Base-by-base conservation (phyloP, 2,888 invertebrate genomes). In the Mimumesa dahlbomi region DNA sequence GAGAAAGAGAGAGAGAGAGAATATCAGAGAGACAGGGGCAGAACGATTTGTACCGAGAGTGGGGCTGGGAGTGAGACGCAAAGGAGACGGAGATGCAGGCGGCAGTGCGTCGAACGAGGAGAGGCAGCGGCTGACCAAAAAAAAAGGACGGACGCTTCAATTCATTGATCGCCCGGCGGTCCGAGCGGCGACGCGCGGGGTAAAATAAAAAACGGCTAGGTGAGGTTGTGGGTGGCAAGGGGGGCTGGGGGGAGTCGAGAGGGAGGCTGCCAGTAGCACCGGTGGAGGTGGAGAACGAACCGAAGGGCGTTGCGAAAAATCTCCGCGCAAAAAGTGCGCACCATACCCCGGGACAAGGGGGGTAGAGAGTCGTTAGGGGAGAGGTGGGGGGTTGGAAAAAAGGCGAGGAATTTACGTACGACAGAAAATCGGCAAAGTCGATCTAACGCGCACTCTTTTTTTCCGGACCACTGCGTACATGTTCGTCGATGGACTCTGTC, bases 161-260 rank as follows among this genome's bases (percentile, higher is more conserved):
- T 89, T 89, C 89, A 89, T 89, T 89, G 89, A 89, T 89, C 89
- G 89, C 83, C 82, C 82, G 78, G 82, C 85, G 83, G 86, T 88
- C 86, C 86, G 84, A 87, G 85, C 83, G 79, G 83, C 85, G 84
- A 87, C 82, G 84, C 81, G 84, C 82, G 84, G 84, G 83, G 77
- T 78, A 78, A 83, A 85, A 86, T 84, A 84, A 84, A 85, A 84
- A 86, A 83, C 66, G 54, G 81, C 57, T 70, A 72, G 68, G 53
- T 63, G 59, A 64, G 66, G 53, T 21, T 25, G 45, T 42, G 31
- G 57, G 22, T 7, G 34, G 58, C 31, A 16, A 7, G 25, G 25
- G 25, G 43, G 61, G 61, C 68, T 57, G 57, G 63, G 48, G 48
- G 69, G 25, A 25, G 25, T 3, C 4, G 25, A 7, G 7, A 42